Conservation (phyloP, 2,888 invertebrate genomes). For the Epinotia brunnichana region DNA sequence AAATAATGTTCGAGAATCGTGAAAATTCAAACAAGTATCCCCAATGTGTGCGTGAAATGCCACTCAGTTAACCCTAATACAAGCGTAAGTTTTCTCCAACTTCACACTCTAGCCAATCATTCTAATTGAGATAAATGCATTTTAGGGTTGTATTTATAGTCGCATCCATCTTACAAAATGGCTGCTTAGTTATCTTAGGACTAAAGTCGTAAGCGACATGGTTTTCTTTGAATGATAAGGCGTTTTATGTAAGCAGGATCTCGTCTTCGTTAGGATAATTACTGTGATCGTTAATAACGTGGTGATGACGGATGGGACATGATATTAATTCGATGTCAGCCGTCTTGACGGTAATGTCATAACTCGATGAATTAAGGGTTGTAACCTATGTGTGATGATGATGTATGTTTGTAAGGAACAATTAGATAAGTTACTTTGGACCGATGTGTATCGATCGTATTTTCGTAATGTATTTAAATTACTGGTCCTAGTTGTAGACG, state of each 20-base stretch:
- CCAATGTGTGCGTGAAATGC: not conserved
- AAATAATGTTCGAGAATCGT: no score
- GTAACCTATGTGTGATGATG: constrained; percentile 39
- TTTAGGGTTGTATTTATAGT: constrained; percentile 58
- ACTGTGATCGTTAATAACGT: constrained; percentile 71
- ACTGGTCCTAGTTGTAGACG: no score
- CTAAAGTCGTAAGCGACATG: constrained; percentile 8
- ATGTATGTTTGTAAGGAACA: constrained; percentile 24
- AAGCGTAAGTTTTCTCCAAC: constrained; percentile 22
- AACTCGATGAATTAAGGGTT: constrained; percentile 59
- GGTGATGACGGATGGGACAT: constrained; percentile 64
- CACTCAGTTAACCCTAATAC: not conserved
- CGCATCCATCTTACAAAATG: constrained; percentile 62
- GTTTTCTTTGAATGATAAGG: not conserved
- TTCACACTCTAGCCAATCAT: constrained; percentile 49
- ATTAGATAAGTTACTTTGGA: not conserved
- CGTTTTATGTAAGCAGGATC: constrained; percentile 35
- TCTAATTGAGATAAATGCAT: constrained; percentile 73
- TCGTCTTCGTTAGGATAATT: constrained; percentile 69
- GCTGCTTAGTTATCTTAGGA: constrained; percentile 13
- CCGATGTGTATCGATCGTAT: no score
- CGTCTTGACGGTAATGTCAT: constrained; percentile 62
- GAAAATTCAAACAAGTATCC: no score
- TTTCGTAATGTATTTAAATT: no score
- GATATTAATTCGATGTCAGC: constrained; percentile 67